Percentiles rank a stretch among this genome's conserved stretches.
Conservation (phyloP, 2,888 invertebrate genomes). For the Apamea sordens region DNA sequence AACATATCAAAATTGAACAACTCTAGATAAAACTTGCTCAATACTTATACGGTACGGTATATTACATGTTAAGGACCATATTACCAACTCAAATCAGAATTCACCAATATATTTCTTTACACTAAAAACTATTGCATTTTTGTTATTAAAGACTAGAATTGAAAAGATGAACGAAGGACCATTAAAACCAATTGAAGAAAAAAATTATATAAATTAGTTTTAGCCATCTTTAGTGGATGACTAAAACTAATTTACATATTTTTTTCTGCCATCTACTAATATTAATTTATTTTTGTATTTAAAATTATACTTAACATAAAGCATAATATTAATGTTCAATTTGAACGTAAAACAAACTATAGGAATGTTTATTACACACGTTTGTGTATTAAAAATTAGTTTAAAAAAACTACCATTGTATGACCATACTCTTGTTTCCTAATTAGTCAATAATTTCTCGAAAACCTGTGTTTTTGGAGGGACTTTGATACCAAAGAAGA, state of each 20-base stretch:
- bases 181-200: neutral
- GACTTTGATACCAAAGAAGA: constrained; percentile 16
- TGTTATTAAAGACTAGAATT: constrained; percentile 43
- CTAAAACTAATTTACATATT: too few relatives aligned
- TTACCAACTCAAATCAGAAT: neutral
- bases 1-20: neutral
- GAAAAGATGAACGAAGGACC: neutral
- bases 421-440: constrained; percentile 5
- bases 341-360: constrained; percentile 24
- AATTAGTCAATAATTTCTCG: constrained; percentile 7
- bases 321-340: constrained; percentile 10
- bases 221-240: neutral
- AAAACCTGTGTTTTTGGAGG: constrained; percentile 51
- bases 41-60: neutral
- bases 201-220: neutral
- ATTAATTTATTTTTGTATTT: neutral
- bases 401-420: neutral
- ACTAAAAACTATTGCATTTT: constrained; percentile 13
- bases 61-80: neutral
- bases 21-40: neutral
- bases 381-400: neutral
- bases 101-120: neutral
- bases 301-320: constrained; percentile 4
- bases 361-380: constrained; percentile 17
- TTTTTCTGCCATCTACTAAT: neutral